Conservation (phyloP, 2,113 vertebrate genomes). For the Campylomormyrus numenius region DNA sequence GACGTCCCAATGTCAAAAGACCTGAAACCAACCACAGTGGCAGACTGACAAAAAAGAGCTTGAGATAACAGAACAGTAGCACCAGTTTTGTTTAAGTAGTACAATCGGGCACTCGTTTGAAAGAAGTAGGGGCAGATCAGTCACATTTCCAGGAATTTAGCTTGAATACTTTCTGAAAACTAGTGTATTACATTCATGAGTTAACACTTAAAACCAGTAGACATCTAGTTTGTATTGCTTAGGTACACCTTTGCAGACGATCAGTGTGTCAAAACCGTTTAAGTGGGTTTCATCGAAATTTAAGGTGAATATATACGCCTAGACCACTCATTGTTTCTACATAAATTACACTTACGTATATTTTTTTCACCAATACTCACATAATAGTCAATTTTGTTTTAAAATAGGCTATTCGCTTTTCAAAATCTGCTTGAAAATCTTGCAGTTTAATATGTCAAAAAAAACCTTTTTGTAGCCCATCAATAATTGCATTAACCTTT, state of each 20-base stretch:
- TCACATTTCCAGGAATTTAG: constrained; percentile 10
- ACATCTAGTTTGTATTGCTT: constrained; percentile 8
- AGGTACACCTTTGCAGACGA: background rate
- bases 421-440: background rate
- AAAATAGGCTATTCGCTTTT: background rate
- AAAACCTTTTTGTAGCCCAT: background rate
- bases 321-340: background rate
- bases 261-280: background rate
- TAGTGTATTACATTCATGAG: constrained; percentile 16
- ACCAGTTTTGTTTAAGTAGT: constrained; percentile 7
- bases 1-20: background rate
- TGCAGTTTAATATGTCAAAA: background rate
- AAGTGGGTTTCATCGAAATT: background rate
- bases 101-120: constrained; percentile 12
- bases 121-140: constrained; percentile 11
- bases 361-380: background rate
- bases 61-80: constrained; percentile 6
- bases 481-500: background rate
- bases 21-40: background rate
- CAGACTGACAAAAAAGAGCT: background rate
- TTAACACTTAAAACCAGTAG: constrained; percentile 10
- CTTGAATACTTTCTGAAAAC: constrained; percentile 2
- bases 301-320: background rate
- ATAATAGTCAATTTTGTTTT: background rate
- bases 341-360: background rate